Evolutionary conservation across 2,797 vertebrate species (phyloP).

Genomic region (Tadarida brasiliensis): DNA sequence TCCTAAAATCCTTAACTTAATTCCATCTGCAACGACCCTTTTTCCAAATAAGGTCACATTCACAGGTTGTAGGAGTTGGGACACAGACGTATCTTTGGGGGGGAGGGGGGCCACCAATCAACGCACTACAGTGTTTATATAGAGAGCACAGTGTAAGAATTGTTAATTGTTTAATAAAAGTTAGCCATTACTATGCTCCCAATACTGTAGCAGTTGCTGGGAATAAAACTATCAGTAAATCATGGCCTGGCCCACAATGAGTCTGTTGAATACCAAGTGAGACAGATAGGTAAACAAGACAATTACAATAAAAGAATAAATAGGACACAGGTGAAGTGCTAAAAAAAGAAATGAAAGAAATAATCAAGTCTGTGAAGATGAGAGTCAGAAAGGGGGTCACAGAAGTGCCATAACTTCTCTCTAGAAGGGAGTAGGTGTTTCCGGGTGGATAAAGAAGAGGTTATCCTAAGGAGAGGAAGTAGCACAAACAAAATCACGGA

Average conservation of each 20-base stretch:
- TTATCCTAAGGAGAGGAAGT: neutral
- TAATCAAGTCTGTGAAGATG: neutral
- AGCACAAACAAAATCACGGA: neutral
- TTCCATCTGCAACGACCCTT: slow-evolving; percentile 17
- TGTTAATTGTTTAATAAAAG: neutral
- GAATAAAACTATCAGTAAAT: neutral
- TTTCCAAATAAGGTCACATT: slow-evolving; percentile 5
- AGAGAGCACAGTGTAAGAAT: neutral
- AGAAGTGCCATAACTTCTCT: neutral
- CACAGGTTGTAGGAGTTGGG: neutral
- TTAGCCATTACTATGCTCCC: neutral
- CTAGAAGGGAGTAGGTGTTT: neutral
- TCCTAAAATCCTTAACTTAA: neutral
- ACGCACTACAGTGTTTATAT: neutral
- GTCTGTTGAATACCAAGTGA: neutral
- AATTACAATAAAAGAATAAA: neutral
- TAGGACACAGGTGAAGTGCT: neutral
- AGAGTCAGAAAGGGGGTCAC: neutral
- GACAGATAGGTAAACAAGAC: neutral
- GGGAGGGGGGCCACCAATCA: neutral
- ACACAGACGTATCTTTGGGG: neutral
- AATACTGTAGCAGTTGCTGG: neutral
- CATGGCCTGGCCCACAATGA: neutral
- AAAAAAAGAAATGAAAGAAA: neutral
- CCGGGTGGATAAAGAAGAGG: neutral